Conservation (phyloP, 2,113 vertebrate genomes). For the Alligator sinensis region DNA sequence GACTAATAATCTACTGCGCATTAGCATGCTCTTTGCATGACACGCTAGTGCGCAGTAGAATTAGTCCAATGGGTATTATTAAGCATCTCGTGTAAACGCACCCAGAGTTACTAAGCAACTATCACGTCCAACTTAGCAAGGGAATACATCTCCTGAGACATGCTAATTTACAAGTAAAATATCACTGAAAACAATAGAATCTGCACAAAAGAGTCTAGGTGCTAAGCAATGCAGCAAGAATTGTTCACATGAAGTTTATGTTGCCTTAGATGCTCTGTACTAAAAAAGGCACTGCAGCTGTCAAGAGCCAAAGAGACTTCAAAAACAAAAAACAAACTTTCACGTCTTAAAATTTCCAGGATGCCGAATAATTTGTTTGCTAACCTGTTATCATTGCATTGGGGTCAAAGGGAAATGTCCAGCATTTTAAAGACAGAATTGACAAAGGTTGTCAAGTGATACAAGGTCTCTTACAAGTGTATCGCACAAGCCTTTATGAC, state of each 20-base stretch:
- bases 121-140: background rate
- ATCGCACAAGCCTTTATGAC: no score
- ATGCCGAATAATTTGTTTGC: background rate
- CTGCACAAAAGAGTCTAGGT: background rate
- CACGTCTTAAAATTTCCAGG: background rate
- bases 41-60: no score
- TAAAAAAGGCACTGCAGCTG: background rate
- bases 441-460: background rate
- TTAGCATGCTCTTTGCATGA: no score
- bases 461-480: no score
- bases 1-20: no score
- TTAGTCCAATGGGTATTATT: no score
- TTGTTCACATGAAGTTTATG: background rate
- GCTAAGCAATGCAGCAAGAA: background rate
- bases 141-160: fast-evolving
- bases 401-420: background rate
- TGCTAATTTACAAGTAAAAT: background rate
- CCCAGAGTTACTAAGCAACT: background rate
- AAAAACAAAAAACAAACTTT: background rate
- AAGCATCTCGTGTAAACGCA: no score
- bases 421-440: background rate
- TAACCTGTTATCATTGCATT: background rate
- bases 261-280: background rate
- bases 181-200: background rate
- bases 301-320: background rate